Percentiles rank a stretch among this genome's conserved stretches.
Conservation (phyloP, 2,888 invertebrate species). For the Tenodera sinensis region DNA sequence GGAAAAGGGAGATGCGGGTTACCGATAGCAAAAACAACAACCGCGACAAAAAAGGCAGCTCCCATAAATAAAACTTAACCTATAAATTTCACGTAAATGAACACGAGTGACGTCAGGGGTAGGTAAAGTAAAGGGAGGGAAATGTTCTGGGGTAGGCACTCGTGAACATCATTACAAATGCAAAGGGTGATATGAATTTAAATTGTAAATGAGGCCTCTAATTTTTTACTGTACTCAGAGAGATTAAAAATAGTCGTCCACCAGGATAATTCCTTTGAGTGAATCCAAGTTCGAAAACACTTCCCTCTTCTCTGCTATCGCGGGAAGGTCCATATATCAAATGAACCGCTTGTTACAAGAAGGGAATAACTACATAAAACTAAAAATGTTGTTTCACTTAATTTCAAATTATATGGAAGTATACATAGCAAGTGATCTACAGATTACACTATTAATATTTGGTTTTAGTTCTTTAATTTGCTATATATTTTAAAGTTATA, state of each 20-base stretch:
- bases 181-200: not conserved
- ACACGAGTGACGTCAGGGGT: not conserved
- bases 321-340: not conserved
- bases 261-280: not conserved
- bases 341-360: not conserved
- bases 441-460: too few relatives aligned
- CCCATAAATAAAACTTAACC: slow-evolving; percentile 1
- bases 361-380: too few relatives aligned
- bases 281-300: not conserved
- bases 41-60: not conserved
- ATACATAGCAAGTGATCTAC: too few relatives aligned
- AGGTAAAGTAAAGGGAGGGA: not conserved
- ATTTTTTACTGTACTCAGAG: not conserved
- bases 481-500: too few relatives aligned
- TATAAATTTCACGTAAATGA: slow-evolving; percentile 2
- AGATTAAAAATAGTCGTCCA: not conserved
- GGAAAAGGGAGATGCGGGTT: not conserved
- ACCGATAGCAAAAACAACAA: not conserved
- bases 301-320: not conserved
- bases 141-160: not conserved
- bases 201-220: not conserved
- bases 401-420: too few relatives aligned
- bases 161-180: not conserved
- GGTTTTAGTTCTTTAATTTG: too few relatives aligned
- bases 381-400: too few relatives aligned